These are phyloP conservation scores for Cyclopterus lumpus DNA, from an alignment of 2,797 vertebrate genomes.

Conservation along the genomic window DNA sequence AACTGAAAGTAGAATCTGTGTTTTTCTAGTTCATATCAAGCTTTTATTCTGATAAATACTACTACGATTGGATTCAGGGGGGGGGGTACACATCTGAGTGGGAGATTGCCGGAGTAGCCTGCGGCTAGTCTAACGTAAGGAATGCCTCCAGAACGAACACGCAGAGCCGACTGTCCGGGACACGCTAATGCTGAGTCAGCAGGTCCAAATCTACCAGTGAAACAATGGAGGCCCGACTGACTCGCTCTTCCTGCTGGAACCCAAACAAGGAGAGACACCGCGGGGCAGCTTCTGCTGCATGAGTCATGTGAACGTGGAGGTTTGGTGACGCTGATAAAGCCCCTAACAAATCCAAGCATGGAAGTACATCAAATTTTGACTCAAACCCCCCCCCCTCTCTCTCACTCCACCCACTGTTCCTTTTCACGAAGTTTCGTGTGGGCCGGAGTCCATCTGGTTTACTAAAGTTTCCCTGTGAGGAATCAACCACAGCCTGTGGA, in stretches of 20 bases:
- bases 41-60: neutral
- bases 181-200: conserved; percentile 54
- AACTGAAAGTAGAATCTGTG: neutral
- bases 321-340: conserved; percentile 42
- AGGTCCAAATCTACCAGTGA: conserved; percentile 41
- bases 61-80: too few relatives aligned
- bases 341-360: conserved; percentile 48
- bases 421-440: conserved; percentile 65
- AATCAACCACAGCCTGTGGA: conserved; percentile 70
- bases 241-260: conserved; percentile 26
- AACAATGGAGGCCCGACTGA: conserved; percentile 34
- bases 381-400: conserved; percentile 31
- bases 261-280: conserved; percentile 12
- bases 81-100: too few relatives aligned
- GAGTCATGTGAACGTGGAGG: conserved; percentile 37
- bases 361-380: conserved; percentile 54
- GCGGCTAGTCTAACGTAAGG: conserved; percentile 52
- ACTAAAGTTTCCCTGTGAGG: conserved; percentile 66
- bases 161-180: conserved; percentile 42
- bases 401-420: conserved; percentile 27
- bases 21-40: neutral
- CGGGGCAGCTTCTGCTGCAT: conserved; percentile 18
- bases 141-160: conserved; percentile 39
- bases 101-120: conserved; percentile 46
- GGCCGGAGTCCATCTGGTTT: conserved; percentile 76